A percentile compares a stretch with the other conserved stretches of the same genome.
Evolutionary conservation across 2,797 vertebrate species (phyloP).

Genomic region (Pseudotriccus pelzelni): DNA sequence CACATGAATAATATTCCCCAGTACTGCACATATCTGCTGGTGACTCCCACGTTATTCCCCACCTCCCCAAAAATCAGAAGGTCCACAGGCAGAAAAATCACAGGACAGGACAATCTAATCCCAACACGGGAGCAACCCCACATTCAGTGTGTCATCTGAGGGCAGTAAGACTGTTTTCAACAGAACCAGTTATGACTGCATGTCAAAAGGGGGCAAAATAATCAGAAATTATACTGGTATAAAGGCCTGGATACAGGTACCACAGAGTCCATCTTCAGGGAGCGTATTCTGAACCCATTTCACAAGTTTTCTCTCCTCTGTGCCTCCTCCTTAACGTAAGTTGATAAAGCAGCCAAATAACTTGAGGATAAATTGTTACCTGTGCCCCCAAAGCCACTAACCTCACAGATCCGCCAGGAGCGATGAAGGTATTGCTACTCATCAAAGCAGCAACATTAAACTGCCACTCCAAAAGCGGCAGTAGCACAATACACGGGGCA

Average conservation of each 20-base stretch:
- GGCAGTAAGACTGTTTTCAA: not conserved
- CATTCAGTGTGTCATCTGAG: not conserved
- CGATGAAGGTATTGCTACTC: not conserved
- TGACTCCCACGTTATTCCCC: not conserved
- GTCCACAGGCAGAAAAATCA: not conserved
- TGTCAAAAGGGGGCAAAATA: not conserved
- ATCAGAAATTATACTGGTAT: not conserved
- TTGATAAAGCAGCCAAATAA: not conserved
- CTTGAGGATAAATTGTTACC: not conserved
- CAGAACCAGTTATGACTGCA: not conserved
- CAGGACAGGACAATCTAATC: not conserved
- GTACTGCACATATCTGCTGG: not conserved
- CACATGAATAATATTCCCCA: not conserved
- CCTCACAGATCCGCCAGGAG: not conserved
- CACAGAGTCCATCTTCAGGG: fast-evolving
- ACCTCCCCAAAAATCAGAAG: not conserved
- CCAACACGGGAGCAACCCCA: not conserved
- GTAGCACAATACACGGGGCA: not conserved
- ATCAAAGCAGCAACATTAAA: not conserved
- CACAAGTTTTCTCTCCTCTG: not conserved
- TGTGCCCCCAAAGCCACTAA: not conserved
- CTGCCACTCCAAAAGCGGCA: not conserved
- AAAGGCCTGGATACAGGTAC: not conserved
- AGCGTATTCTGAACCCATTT: not conserved
- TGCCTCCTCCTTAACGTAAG: not conserved